Conservation (phyloP, 1,140 invertebrate genomes). For the Cotesia chilonis region DNA sequence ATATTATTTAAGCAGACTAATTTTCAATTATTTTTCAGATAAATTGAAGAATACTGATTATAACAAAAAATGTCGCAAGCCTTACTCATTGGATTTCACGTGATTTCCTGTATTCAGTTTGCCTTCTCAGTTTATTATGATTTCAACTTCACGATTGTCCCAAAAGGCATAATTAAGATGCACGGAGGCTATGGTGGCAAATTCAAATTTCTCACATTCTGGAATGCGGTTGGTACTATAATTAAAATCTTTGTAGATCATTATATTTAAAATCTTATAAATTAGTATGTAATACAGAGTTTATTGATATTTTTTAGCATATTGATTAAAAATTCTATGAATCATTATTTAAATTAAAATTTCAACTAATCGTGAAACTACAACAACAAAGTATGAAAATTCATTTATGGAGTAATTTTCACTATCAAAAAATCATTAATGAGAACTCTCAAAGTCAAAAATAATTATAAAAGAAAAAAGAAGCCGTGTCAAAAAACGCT, state of each 20-base stretch:
- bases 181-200: constrained; percentile 74
- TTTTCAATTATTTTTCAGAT: not conserved
- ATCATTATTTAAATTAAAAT: too few relatives aligned
- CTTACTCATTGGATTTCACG: constrained; percentile 70
- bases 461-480: too few relatives aligned
- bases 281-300: not conserved
- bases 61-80: constrained; percentile 52
- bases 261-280: not conserved
- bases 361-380: too few relatives aligned
- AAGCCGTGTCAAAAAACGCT: too few relatives aligned
- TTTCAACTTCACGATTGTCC: constrained; percentile 74
- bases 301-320: too few relatives aligned
- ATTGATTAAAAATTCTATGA: too few relatives aligned
- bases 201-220: constrained; percentile 87
- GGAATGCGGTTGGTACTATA: constrained; percentile 79
- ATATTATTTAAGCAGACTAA: too few relatives aligned
- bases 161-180: constrained; percentile 61
- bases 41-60: not conserved
- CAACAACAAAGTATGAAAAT: too few relatives aligned
- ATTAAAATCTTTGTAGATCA: not conserved
- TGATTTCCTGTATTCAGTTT: constrained; percentile 73
- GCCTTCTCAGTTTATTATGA: constrained; percentile 79
- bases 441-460: too few relatives aligned
- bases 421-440: too few relatives aligned
- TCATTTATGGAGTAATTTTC: too few relatives aligned